Evolutionary conservation across 2,888 invertebrate genomes (phyloP).

Genomic region (Perdita meconis): DNA sequence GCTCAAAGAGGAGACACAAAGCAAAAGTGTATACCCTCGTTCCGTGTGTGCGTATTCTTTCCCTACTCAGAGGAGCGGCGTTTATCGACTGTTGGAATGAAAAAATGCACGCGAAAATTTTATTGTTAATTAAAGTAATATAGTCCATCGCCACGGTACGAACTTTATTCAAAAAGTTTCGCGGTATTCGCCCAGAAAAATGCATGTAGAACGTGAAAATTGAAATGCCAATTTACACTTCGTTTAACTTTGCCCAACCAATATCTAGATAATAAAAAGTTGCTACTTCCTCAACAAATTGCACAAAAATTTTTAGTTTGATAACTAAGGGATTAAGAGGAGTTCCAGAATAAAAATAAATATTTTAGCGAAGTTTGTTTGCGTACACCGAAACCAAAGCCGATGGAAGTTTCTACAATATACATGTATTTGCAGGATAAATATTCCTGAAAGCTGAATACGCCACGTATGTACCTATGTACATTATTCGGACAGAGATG

Average conservation of each 20-base stretch:
- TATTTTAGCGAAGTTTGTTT: not conserved
- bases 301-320: not conserved
- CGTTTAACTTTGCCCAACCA: not conserved
- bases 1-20: not conserved
- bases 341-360: too few species aligned
- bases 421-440: not conserved
- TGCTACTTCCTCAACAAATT: not conserved
- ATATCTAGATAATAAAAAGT: not conserved
- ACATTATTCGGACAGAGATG: slow-evolving; percentile 21
- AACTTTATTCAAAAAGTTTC: slow-evolving; percentile 6
- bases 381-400: not conserved
- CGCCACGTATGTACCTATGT: slow-evolving; percentile 3
- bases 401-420: not conserved
- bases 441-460: slow-evolving; percentile 13
- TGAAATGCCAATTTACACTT: slow-evolving; percentile 5
- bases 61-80: not conserved
- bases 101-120: not conserved
- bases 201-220: not conserved
- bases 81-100: slow-evolving; percentile 23
- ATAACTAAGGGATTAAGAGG: not conserved
- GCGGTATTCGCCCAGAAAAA: not conserved
- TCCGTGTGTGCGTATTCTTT: slow-evolving; percentile 17
- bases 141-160: not conserved
- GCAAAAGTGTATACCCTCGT: not conserved
- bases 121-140: not conserved